A percentile compares a stretch with the other conserved stretches of the same genome.
phyloP scores from a whole-genome alignment of 37 sponge, comb jelly and placozoan species.

The Axinella damicornis region DNA sequence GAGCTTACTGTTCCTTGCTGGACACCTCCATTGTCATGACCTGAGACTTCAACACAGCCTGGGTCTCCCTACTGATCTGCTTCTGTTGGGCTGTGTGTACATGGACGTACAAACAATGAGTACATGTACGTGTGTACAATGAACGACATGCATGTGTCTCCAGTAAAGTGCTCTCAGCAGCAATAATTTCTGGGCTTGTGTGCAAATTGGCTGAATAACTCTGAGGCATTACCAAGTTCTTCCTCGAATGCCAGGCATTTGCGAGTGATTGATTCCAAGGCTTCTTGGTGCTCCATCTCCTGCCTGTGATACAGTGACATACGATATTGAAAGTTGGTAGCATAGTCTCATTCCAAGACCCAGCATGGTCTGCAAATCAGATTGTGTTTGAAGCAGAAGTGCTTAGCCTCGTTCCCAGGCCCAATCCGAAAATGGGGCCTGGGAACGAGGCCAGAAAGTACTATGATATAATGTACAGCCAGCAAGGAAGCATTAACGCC shows the following conservation, averaged over 20 bases:
- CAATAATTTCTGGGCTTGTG: background rate
- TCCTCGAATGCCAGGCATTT: slow-evolving; percentile 67
- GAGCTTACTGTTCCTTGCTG: slow-evolving; percentile 1
- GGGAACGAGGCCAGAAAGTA: no score
- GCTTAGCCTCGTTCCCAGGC: no score
- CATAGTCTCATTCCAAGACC: no score
- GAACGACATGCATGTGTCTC: background rate
- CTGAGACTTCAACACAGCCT: slow-evolving; percentile 19
- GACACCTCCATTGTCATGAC: slow-evolving; percentile 13
- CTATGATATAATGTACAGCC: no score
- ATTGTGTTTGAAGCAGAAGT: no score
- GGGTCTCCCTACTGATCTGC: slow-evolving; percentile 1
- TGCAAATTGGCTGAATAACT: no score
- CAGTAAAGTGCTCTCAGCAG: background rate
- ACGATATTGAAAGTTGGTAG: no score
- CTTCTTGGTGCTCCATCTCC: slow-evolving; percentile 24
- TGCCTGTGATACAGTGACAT: no score
- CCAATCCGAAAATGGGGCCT: no score
- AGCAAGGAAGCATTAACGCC: no score
- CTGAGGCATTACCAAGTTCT: slow-evolving; percentile 8
- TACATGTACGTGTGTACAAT: background rate
- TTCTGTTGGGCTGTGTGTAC: slow-evolving; percentile 19
- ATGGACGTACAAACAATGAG: no score
- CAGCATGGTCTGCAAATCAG: no score
- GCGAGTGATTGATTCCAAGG: slow-evolving; percentile 46